A percentile compares a stretch with the other conserved stretches of the same genome.
These are phyloP conservation scores for Sibirionetta formosa DNA, from an alignment of 2,797 vertebrate genomes.

Conservation along the genomic window DNA sequence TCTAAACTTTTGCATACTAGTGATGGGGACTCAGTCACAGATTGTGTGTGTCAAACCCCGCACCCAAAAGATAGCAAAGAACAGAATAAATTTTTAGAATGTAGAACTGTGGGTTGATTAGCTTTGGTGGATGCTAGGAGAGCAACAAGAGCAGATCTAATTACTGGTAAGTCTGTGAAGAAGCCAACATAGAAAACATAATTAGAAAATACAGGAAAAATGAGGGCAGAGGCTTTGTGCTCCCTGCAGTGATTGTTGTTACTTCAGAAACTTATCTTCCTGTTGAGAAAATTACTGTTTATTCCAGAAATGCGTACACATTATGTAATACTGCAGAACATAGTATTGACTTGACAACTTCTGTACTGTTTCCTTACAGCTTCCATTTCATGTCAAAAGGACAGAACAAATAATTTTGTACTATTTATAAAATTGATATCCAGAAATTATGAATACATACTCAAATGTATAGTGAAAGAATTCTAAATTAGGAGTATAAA, in stretches of 20 bases:
- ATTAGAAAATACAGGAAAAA: neutral
- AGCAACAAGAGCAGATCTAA: neutral
- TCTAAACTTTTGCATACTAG: neutral
- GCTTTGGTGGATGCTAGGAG: neutral
- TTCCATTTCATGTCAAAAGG: neutral
- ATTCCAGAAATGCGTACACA: slow-evolving; percentile 8
- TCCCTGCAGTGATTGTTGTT: neutral
- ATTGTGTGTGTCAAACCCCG: neutral
- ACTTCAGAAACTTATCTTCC: neutral
- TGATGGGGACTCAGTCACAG: neutral
- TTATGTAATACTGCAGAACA: neutral
- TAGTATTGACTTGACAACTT: neutral
- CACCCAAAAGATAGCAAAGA: neutral
- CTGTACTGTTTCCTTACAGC: neutral
- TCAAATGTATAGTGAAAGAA: neutral
- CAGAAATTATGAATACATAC: neutral
- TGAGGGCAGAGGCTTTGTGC: neutral
- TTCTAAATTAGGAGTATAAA: neutral
- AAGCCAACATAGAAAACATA: neutral
- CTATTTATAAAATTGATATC: neutral
- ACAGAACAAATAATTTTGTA: neutral
- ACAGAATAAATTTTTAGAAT: neutral
- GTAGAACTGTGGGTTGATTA: neutral
- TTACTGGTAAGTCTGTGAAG: neutral
- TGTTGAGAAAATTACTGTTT: slow-evolving; percentile 36